Conservation (phyloP, 2,888 invertebrate species). For the Troides helena region DNA sequence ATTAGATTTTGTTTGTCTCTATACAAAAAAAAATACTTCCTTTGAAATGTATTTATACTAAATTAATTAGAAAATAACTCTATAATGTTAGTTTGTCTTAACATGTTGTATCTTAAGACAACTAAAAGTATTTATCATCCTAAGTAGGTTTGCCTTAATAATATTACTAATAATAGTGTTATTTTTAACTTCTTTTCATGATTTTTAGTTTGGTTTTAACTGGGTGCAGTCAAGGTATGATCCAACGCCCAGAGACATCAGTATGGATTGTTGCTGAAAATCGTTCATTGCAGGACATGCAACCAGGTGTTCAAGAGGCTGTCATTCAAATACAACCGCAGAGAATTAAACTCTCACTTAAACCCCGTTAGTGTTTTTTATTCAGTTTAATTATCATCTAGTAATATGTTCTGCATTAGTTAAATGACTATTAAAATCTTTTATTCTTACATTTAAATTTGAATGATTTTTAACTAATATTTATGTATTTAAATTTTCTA, state of each 20-base stretch:
- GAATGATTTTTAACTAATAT: not conserved
- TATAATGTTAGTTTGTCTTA: too few species aligned
- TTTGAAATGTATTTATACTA: too few species aligned
- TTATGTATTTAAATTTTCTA: slow-evolving; percentile 30
- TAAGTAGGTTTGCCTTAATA: too few species aligned
- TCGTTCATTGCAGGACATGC: slow-evolving; percentile 74
- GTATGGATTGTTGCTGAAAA: slow-evolving; percentile 63
- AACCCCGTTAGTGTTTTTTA: slow-evolving; percentile 75
- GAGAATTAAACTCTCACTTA: slow-evolving; percentile 82
- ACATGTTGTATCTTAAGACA: too few species aligned
- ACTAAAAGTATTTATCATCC: too few species aligned
- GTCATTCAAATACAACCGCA: slow-evolving; percentile 81
- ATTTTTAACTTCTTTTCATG: not conserved
- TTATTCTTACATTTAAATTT: too few species aligned
- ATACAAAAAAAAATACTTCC: too few species aligned
- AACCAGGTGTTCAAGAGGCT: slow-evolving; percentile 57
- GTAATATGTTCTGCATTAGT: not conserved
- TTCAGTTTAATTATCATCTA: not conserved
- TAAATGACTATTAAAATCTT: not conserved
- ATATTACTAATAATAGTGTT: too few species aligned
- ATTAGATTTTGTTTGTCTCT: too few species aligned
- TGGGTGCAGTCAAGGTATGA: slow-evolving; percentile 64
- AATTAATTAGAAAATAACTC: too few species aligned
- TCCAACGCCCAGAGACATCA: slow-evolving; percentile 59
- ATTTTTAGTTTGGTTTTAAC: slow-evolving; percentile 55